phyloP scores from a whole-genome alignment of 2,797 vertebrate species.

The Xenentodon cancila region DNA sequence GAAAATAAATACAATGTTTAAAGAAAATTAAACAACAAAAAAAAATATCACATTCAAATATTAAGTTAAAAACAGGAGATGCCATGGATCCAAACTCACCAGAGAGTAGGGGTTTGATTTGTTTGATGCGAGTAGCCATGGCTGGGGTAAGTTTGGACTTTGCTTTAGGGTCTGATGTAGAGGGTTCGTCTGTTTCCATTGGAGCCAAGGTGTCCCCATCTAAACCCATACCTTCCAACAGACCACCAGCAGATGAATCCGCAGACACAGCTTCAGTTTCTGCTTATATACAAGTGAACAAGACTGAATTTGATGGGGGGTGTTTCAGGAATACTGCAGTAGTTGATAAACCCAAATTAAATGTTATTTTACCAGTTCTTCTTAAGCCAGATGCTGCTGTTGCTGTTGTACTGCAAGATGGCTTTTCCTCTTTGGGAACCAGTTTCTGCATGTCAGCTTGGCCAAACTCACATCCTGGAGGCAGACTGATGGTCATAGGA shows the following conservation, averaged over 20 bases:
- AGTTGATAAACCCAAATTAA: slow-evolving; percentile 10
- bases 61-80: neutral
- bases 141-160: slow-evolving; percentile 97
- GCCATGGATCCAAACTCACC: slow-evolving; percentile 74
- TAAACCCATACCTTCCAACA: slow-evolving; percentile 94
- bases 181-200: slow-evolving; percentile 97
- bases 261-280: slow-evolving; percentile 85
- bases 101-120: slow-evolving; percentile 95
- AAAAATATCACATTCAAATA: neutral
- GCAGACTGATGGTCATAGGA: slow-evolving; percentile 80
- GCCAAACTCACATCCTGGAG: slow-evolving; percentile 94
- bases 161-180: slow-evolving; percentile 87
- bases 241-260: slow-evolving; percentile 88
- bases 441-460: slow-evolving; percentile 97
- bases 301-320: neutral
- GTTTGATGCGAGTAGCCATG: slow-evolving; percentile 98
- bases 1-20: neutral
- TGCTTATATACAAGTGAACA: slow-evolving; percentile 46
- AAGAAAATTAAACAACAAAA: too few relatives aligned
- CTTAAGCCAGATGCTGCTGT: slow-evolving; percentile 82
- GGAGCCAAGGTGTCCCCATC: slow-evolving; percentile 93
- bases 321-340: neutral
- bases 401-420: slow-evolving; percentile 67
- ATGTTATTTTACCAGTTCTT: slow-evolving; percentile 83
- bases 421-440: slow-evolving; percentile 94